Base-by-base conservation (phyloP, 2,797 vertebrate genomes). In the Triplophysa bombifrons region DNA sequence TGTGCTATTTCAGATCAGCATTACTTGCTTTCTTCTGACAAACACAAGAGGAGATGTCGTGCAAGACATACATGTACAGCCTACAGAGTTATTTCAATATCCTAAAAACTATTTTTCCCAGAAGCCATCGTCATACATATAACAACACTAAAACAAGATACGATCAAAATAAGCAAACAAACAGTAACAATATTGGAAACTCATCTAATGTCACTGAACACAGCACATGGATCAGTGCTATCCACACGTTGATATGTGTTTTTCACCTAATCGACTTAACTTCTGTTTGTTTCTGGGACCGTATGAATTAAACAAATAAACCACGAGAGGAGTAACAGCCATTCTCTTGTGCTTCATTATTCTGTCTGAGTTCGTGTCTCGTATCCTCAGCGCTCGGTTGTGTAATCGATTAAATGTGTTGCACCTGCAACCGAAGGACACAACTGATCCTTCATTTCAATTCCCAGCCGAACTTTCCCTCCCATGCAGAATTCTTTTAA, bases 391-490 rank as follows among this genome's bases (percentile, higher is more conserved):
- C 1, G 41, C 13, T 44, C 11, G 51, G 53, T 72, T 44, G 16
- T 14, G 53, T 30, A 30, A 61, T 30, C 27, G 1, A 17, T 73
- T 3, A 14, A 9, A 50, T 73, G 22, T 73, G 1, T 30, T 61
- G 22, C 71, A 73, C 71, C 41, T 30, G 41, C 56, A 61, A 44
- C 55, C 19, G 22, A 60, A 46, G 38, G 51, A n/a, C 56, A 60
- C 20, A 22, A 60, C 22, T 22, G 25, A 30, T 61, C 25, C 13
- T 30, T 61, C 22, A 61, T 61, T 61, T 30, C 22, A 14, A 61
- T 61, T 50, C n/a, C 25, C 30, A 61, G 10, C 30, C 53, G 2
- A 25, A 34, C 14, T 16, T 61, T 20, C 19, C 13, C 22, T 60
- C 14, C 16, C 46, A 66, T 17, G n/a, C 61, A 55, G 51, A 38